Evolutionary conservation across 1,140 invertebrate species (phyloP).

Genomic region (Drosophila eugracilis): DNA sequence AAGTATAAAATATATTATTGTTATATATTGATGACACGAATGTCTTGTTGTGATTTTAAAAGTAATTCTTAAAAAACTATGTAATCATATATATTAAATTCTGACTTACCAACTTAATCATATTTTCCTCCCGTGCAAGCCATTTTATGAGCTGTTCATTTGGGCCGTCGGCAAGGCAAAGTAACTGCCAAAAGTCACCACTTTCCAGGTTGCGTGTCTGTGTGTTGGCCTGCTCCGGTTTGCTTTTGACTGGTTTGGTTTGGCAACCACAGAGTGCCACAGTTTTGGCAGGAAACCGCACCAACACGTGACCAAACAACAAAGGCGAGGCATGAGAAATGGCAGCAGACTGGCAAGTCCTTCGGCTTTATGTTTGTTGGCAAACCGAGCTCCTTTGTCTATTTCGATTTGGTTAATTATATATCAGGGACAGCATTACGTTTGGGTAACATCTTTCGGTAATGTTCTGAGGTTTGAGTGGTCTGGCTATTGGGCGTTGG

Average conservation of each 20-base stretch:
- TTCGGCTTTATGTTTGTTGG: constrained; percentile 26
- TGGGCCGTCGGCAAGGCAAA: constrained; percentile 27
- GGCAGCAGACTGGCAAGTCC: constrained; percentile 19
- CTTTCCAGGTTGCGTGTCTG: constrained; percentile 35
- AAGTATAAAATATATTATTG: background rate
- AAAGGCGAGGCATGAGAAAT: constrained; percentile 2
- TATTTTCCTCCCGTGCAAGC: constrained; percentile 4
- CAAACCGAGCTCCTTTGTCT: constrained; percentile 38
- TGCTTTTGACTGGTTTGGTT: constrained; percentile 22
- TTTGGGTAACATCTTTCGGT: constrained; percentile 14
- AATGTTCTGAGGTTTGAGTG: constrained; percentile 18
- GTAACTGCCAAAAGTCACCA: constrained; percentile 51
- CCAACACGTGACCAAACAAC: constrained; percentile 43
- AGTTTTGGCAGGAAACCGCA: constrained; percentile 57
- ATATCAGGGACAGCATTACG: constrained; percentile 26
- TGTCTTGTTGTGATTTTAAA: too few species aligned
- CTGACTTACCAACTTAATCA: background rate
- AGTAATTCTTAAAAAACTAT: too few species aligned
- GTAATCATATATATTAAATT: too few species aligned
- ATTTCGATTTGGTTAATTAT: constrained; percentile 54
- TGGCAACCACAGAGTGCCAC: constrained; percentile 46
- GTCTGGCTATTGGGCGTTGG: constrained; percentile 4
- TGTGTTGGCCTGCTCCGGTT: constrained; percentile 17
- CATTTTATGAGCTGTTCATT: constrained; percentile 46
- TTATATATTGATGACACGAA: too few species aligned